Evolutionary conservation across 2,888 invertebrate species (phyloP).

Genomic region (Eledona agricola): DNA sequence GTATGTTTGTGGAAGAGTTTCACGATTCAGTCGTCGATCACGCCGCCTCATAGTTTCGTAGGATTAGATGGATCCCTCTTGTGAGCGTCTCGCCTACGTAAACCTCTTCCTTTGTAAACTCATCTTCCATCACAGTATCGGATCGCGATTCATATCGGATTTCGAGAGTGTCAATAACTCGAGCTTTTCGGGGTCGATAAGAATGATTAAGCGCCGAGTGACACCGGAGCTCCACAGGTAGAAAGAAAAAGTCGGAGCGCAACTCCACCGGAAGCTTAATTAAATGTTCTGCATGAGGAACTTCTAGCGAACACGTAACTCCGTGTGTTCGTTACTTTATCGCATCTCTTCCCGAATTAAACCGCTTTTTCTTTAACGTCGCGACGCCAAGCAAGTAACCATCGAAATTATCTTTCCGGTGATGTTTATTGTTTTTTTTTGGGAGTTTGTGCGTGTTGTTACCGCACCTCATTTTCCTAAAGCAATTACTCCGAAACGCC

Average conservation of each 20-base stretch:
- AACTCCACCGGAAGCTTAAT: conserved; percentile 4
- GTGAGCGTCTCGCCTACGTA: too few species aligned
- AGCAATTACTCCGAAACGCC: conserved; percentile 34
- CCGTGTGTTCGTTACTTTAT: too few species aligned
- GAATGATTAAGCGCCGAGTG: conserved; percentile 30
- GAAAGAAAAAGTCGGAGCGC: too few species aligned
- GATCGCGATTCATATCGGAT: conserved; percentile 33
- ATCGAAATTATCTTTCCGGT: conserved; percentile 19
- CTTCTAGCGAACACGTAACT: too few species aligned
- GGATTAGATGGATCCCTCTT: conserved; percentile 3
- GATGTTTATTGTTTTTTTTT: conserved; percentile 23
- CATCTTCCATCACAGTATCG: conserved; percentile 20
- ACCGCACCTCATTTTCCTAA: conserved; percentile 14
- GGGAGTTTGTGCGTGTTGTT: conserved; percentile 23
- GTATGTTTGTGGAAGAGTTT: conserved; percentile 16
- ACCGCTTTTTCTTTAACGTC: conserved; percentile 1
- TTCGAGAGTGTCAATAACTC: conserved; percentile 33
- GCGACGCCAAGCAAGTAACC: conserved; percentile 6
- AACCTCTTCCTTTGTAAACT: conserved; percentile 33
- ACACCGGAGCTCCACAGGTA: conserved; percentile 22
- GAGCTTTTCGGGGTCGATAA: conserved; percentile 21
- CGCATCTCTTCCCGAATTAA: too few species aligned
- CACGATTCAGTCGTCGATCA: too few species aligned
- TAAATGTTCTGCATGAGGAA: conserved; percentile 5
- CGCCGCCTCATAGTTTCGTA: conserved; percentile 1